These are phyloP conservation scores for Hoplodrina blanda DNA, from an alignment of 2,888 invertebrate genomes.

Conservation along the genomic window DNA sequence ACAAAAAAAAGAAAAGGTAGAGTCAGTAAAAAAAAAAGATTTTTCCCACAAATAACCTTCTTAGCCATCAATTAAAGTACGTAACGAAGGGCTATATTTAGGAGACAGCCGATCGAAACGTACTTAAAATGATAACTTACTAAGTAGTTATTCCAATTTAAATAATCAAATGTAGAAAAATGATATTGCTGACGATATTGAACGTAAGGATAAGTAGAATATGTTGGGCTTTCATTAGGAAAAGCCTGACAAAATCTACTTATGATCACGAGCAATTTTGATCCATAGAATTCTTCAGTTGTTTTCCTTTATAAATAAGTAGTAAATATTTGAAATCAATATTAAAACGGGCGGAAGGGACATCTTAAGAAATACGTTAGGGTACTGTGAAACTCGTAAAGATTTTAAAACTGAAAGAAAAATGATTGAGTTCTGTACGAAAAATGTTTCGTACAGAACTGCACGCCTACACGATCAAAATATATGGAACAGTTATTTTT, in stretches of 20 bases:
- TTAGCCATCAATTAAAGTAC: conserved; percentile 67
- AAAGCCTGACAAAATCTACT: conserved; percentile 74
- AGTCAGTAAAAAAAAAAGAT: too few relatives aligned
- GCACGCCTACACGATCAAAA: too few relatives aligned
- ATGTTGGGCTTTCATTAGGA: conserved; percentile 60
- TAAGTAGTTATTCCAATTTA: background rate
- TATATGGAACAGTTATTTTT: too few relatives aligned
- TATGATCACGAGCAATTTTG: conserved; percentile 60
- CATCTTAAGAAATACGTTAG: too few relatives aligned
- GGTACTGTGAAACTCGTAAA: too few relatives aligned
- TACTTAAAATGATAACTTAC: conserved; percentile 73
- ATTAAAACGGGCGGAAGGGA: too few relatives aligned
- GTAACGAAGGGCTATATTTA: conserved; percentile 66
- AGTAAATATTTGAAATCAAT: background rate
- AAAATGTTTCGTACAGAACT: too few relatives aligned
- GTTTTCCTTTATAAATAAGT: background rate
- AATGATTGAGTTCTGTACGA: too few relatives aligned
- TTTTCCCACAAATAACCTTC: too few relatives aligned
- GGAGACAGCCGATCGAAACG: conserved; percentile 72
- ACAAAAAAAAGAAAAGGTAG: background rate
- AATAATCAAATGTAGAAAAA: background rate
- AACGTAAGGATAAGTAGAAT: conserved; percentile 65
- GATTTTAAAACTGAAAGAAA: too few relatives aligned
- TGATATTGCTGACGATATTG: conserved; percentile 24
- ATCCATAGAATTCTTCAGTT: background rate